phyloP scores from a whole-genome alignment of 2,888 invertebrate species.

The Eupeodes latifasciatus region DNA sequence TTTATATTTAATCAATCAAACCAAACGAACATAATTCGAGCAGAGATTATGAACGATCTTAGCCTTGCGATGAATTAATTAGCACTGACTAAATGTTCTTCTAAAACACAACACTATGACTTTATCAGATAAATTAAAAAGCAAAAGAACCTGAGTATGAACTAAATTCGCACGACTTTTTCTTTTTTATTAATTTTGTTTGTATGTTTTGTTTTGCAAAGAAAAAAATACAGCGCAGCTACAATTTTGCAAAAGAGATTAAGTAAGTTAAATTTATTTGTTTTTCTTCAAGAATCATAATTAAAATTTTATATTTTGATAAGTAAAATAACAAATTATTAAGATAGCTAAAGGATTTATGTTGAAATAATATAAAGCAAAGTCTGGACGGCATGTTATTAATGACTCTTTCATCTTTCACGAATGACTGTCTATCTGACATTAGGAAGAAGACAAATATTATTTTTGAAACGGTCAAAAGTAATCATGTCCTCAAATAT shows the following conservation, averaged over 20 bases:
- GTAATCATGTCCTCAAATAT: no score
- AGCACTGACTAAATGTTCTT: constrained; percentile 37
- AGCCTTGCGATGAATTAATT: constrained; percentile 15
- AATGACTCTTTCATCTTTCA: no score
- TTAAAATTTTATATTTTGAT: no score
- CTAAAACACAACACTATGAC: constrained; percentile 4
- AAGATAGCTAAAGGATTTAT: no score
- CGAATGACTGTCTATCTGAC: no score
- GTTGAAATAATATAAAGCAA: no score
- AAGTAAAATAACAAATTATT: no score
- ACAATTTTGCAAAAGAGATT: neutral
- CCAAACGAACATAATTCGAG: constrained; percentile 21
- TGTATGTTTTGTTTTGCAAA: no score
- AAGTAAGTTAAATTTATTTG: neutral
- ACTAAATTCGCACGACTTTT: constrained; percentile 35
- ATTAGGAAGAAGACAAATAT: no score
- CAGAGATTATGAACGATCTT: constrained; percentile 29
- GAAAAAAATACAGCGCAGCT: constrained; percentile 12
- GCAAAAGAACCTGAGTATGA: neutral
- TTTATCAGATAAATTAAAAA: constrained; percentile 25
- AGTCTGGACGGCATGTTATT: no score
- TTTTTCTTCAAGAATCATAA: neutral
- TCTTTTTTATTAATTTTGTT: neutral
- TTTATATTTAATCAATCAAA: constrained; percentile 4
- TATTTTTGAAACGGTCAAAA: no score